Conservation (phyloP, 2,797 vertebrate species). For the Epinephelus malabaricus region DNA sequence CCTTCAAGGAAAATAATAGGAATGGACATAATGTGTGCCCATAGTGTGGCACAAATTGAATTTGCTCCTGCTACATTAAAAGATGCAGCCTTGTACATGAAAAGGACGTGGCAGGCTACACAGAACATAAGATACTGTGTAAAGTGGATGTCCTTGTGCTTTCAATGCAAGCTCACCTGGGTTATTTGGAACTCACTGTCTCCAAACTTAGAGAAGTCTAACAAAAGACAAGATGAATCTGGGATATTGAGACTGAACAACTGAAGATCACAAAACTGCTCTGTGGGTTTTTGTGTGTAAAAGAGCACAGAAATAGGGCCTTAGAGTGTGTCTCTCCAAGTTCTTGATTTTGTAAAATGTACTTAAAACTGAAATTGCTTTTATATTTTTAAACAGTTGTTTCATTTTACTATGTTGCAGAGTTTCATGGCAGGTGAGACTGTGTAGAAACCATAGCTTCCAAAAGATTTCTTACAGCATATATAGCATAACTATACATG, state of each 20-base stretch:
- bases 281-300: not conserved
- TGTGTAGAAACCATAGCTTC: too few species aligned
- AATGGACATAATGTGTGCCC: constrained; percentile 34
- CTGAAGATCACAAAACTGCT: not conserved
- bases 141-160: constrained; percentile 49
- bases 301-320: not conserved
- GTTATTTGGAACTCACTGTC: constrained; percentile 13
- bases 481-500: too few species aligned
- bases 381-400: not conserved
- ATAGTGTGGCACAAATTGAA: constrained; percentile 44
- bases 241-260: not conserved
- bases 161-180: constrained; percentile 24
- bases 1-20: constrained; percentile 36
- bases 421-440: too few species aligned
- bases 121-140: constrained; percentile 28
- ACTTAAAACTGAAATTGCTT: not conserved
- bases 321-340: not conserved
- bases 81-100: constrained; percentile 25
- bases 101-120: constrained; percentile 47
- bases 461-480: too few species aligned
- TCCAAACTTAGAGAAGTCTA: constrained; percentile 3
- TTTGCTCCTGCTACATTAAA: constrained; percentile 35
- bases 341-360: not conserved
- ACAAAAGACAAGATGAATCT: constrained; percentile 19
- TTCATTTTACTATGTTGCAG: too few species aligned